phyloP scores from a whole-genome alignment of 2,113 vertebrate species.

The Misgurnus anguillicaudatus region DNA sequence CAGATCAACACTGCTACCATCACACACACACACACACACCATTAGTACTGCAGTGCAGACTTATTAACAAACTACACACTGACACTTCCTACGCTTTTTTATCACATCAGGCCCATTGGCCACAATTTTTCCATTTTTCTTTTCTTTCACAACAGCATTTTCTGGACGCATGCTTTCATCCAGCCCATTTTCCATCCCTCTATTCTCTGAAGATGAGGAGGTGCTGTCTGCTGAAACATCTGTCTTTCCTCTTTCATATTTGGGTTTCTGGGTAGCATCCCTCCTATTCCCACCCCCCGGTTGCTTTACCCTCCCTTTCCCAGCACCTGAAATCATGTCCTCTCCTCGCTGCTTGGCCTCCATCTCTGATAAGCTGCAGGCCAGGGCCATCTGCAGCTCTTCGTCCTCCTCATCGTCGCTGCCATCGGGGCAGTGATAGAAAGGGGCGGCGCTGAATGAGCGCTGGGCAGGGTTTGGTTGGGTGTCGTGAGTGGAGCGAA shows the following conservation, averaged over 20 bases:
- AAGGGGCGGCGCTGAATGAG: slow-evolving; percentile 77
- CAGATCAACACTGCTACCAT: slow-evolving; percentile 14
- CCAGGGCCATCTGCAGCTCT: slow-evolving; percentile 95
- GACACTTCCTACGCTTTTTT: slow-evolving; percentile 71
- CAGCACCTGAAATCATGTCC: slow-evolving; percentile 76
- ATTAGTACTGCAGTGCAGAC: neutral
- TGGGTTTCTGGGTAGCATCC: slow-evolving; percentile 16
- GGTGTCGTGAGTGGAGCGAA: slow-evolving; percentile 58
- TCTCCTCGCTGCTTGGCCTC: slow-evolving; percentile 85
- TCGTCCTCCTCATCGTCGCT: slow-evolving; percentile 85
- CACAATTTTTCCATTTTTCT: slow-evolving; percentile 41
- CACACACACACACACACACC: slow-evolving; percentile 20
- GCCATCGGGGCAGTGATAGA: slow-evolving; percentile 70
- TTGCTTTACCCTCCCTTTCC: slow-evolving; percentile 48
- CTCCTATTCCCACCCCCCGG: slow-evolving; percentile 7
- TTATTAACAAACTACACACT: slow-evolving; percentile 66
- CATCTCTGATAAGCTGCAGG: slow-evolving; percentile 95
- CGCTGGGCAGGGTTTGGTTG: slow-evolving; percentile 59
- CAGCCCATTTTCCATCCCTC: slow-evolving; percentile 16
- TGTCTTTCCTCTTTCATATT: slow-evolving; percentile 13
- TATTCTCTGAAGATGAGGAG: slow-evolving; percentile 30
- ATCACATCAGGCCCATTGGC: slow-evolving; percentile 40
- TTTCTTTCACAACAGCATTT: slow-evolving; percentile 37
- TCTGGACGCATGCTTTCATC: slow-evolving; percentile 33
- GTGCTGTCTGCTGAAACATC: slow-evolving; percentile 41